phyloP scores from a whole-genome alignment of 64 coral and sea anemone species.

The Dendronephthya gigantea region DNA sequence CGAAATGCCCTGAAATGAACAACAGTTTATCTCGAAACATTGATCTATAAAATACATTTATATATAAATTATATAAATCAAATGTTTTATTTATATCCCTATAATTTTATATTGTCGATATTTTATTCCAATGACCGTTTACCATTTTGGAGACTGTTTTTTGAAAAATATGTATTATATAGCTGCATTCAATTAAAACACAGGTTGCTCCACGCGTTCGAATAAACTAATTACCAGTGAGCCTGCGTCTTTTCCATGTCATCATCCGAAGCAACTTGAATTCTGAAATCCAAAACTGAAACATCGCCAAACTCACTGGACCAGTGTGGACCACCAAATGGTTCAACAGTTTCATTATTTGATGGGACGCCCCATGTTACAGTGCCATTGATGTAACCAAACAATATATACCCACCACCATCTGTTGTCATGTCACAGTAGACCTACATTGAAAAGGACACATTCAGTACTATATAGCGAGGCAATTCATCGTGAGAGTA shows the following conservation, averaged over 20 bases:
- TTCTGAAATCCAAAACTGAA: neutral
- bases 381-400: neutral
- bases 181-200: too few species aligned
- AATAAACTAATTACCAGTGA: neutral
- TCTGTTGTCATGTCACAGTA: neutral
- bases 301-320: neutral
- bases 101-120: too few species aligned
- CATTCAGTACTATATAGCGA: too few species aligned
- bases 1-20: neutral
- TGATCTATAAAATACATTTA: too few species aligned
- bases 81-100: too few species aligned
- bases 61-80: too few species aligned
- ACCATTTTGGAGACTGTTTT: too few species aligned
- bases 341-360: neutral
- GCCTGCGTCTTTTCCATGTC: neutral
- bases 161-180: too few species aligned
- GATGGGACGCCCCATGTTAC: neutral
- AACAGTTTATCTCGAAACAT: too few species aligned
- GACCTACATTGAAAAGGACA: too few species aligned
- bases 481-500: too few species aligned
- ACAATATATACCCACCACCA: conserved; percentile 2
- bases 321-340: neutral
- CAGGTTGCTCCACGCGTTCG: neutral
- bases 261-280: neutral
- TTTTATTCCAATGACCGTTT: too few species aligned